Conservation (phyloP, 2,888 invertebrate genomes). For the Pristionchus maxplancki region DNA sequence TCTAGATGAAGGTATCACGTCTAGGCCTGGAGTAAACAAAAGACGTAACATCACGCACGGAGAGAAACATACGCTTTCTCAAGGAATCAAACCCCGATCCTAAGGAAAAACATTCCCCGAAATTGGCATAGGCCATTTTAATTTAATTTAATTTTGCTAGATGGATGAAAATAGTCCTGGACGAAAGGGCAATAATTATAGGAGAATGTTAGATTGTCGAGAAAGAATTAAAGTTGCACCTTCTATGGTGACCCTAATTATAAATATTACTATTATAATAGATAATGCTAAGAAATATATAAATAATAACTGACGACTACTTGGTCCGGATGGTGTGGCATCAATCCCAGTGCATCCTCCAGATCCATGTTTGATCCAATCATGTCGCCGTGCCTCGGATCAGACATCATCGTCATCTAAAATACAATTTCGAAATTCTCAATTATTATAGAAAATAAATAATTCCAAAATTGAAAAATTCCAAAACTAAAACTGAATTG, state of each 20-base stretch:
- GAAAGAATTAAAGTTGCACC: too few relatives aligned
- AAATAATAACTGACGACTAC: neutral
- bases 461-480: too few relatives aligned
- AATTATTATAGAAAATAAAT: neutral
- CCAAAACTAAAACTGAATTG: neutral
- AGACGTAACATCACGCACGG: too few relatives aligned
- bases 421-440: neutral
- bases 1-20: too few relatives aligned
- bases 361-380: constrained; percentile 12
- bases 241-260: neutral
- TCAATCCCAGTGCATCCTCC: constrained; percentile 40
- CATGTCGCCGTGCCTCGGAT: constrained; percentile 26
- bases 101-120: too few relatives aligned
- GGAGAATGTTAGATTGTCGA: too few relatives aligned
- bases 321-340: constrained; percentile 21
- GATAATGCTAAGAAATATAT: neutral
- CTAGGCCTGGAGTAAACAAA: too few relatives aligned
- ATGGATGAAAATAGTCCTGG: too few relatives aligned
- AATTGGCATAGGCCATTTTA: neutral
- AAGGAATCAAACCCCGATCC: too few relatives aligned
- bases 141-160: neutral
- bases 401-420: constrained; percentile 37
- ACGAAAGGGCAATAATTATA: too few relatives aligned
- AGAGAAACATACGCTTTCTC: too few relatives aligned
- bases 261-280: too few relatives aligned